Evolutionary conservation across 2,113 vertebrate genomes (phyloP).

Genomic region (Scomber colias): DNA sequence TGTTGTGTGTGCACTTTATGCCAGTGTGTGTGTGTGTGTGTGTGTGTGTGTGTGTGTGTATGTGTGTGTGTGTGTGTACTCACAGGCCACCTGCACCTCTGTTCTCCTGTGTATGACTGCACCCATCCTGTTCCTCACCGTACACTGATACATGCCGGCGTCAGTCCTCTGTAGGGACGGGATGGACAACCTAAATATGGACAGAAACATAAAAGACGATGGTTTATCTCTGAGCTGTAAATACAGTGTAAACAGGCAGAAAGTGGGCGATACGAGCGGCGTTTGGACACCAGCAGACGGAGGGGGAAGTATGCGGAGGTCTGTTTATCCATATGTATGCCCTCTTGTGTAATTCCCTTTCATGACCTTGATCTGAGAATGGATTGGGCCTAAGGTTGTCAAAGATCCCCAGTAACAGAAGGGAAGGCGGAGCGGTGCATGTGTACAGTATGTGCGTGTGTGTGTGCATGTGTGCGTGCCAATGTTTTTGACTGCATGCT

Average conservation of each 20-base stretch:
- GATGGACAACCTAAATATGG: slow-evolving; percentile 83
- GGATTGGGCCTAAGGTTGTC: slow-evolving; percentile 33
- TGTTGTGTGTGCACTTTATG: background rate
- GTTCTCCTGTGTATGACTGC: slow-evolving; percentile 88
- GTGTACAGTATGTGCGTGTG: slow-evolving; percentile 32
- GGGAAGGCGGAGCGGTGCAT: slow-evolving; percentile 21
- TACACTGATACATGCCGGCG: slow-evolving; percentile 89
- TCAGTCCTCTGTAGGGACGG: slow-evolving; percentile 85
- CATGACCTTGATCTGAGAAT: slow-evolving; percentile 59
- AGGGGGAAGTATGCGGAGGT: slow-evolving; percentile 24
- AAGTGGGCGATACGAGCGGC: background rate
- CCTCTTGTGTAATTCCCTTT: slow-evolving; percentile 31
- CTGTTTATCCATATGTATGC: slow-evolving; percentile 46
- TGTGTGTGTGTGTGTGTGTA: background rate
- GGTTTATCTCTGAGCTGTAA: slow-evolving; percentile 11
- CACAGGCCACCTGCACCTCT: slow-evolving; percentile 93
- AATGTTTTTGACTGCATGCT: slow-evolving; percentile 43
- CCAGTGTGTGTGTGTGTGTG: slow-evolving; percentile 1
- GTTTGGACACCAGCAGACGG: slow-evolving; percentile 23
- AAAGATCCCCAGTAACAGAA: slow-evolving; percentile 51
- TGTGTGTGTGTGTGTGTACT: slow-evolving; percentile 71
- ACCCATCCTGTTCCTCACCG: slow-evolving; percentile 92
- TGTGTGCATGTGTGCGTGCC: slow-evolving; percentile 13
- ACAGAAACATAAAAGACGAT: slow-evolving; percentile 13
- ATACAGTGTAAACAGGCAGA: slow-evolving; percentile 5